A percentile compares a stretch with the other conserved stretches of the same genome.
Conservation (phyloP, 2,888 invertebrate species). For the Himalopsyche japonica region DNA sequence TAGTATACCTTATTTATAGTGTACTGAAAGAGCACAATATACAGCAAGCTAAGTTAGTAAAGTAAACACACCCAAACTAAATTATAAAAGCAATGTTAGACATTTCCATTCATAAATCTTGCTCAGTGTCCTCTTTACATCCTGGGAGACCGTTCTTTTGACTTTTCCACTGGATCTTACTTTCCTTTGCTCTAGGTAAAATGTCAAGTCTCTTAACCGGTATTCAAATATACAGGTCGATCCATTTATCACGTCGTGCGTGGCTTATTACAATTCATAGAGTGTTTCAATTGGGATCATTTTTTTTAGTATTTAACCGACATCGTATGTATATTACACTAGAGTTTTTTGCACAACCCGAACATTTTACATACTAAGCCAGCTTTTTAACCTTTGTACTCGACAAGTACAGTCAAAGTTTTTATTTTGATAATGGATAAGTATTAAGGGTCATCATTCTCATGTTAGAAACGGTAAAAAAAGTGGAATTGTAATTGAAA, state of each 20-base stretch:
- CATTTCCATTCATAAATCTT: constrained; percentile 28
- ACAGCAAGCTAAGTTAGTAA: neutral
- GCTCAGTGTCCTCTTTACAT: constrained; percentile 23
- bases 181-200: constrained; percentile 16
- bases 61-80: neutral
- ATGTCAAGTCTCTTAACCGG: constrained; percentile 13
- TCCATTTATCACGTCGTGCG: neutral
- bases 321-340: too few species aligned
- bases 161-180: constrained; percentile 18
- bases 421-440: too few species aligned
- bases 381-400: too few species aligned
- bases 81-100: constrained; percentile 15
- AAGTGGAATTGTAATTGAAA: too few species aligned
- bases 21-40: neutral
- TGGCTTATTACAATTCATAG: neutral
- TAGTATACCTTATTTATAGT: too few species aligned
- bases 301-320: too few species aligned
- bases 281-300: neutral
- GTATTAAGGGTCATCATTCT: too few species aligned
- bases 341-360: too few species aligned
- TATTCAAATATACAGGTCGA: neutral
- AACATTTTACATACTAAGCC: too few species aligned
- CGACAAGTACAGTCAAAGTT: too few species aligned
- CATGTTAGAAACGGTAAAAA: too few species aligned
- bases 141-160: constrained; percentile 12